phyloP scores from a whole-genome alignment of 2,797 vertebrate species.

The Myotis vivesi region DNA sequence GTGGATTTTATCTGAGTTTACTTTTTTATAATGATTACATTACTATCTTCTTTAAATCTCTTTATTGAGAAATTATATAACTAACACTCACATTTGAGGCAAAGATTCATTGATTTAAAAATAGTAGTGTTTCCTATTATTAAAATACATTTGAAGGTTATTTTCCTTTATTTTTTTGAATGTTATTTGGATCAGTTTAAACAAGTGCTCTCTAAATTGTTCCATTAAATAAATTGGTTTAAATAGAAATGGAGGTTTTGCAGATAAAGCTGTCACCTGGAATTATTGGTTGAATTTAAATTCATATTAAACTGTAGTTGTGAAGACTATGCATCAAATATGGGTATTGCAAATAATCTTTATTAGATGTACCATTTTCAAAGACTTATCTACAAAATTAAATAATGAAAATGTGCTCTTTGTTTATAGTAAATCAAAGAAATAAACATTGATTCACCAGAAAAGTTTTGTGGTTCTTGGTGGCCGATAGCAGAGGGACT shows the following conservation, averaged over 20 bases:
- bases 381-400: slow-evolving; percentile 66
- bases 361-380: slow-evolving; percentile 27
- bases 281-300: slow-evolving; percentile 78
- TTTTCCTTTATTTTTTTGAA: slow-evolving; percentile 60
- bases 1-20: slow-evolving; percentile 6
- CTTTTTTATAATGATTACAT: neutral
- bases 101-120: slow-evolving; percentile 28
- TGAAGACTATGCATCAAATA: slow-evolving; percentile 36
- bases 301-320: slow-evolving; percentile 65
- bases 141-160: slow-evolving; percentile 75
- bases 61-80: slow-evolving; percentile 43
- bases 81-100: slow-evolving; percentile 6
- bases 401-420: slow-evolving; percentile 64
- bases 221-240: slow-evolving; percentile 79
- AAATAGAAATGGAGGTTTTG: slow-evolving; percentile 68
- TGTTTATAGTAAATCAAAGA: slow-evolving; percentile 69
- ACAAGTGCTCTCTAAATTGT: slow-evolving; percentile 55
- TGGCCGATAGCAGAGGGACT: slow-evolving; percentile 6
- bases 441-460: slow-evolving; percentile 20
- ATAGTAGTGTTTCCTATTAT: slow-evolving; percentile 32
- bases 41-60: slow-evolving; percentile 26
- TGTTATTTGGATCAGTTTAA: slow-evolving; percentile 70
- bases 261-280: slow-evolving; percentile 75
- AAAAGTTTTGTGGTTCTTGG: neutral
- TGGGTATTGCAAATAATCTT: slow-evolving; percentile 54